Conservation (phyloP, 2,113 vertebrate species). For the Semicossyphus pulcher region DNA sequence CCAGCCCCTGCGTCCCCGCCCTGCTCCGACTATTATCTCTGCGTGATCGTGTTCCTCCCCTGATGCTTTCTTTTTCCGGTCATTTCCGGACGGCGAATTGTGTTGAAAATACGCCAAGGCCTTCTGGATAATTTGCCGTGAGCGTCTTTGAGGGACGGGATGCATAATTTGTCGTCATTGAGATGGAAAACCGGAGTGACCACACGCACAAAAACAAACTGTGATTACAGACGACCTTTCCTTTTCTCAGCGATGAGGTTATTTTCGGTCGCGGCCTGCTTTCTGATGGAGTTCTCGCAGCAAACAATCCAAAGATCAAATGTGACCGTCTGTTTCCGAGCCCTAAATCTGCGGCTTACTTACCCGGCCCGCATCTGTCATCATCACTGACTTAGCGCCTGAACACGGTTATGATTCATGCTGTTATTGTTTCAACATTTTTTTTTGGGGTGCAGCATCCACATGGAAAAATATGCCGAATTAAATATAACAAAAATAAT, state of each 20-base stretch:
- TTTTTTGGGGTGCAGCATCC: constrained; percentile 14
- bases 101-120: constrained; percentile 25
- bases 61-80: constrained; percentile 4
- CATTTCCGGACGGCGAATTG: constrained; percentile 15
- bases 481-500: constrained; percentile 66
- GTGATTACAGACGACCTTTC: constrained; percentile 62
- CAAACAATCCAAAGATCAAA: constrained; percentile 35
- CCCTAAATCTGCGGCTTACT: neutral
- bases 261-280: constrained; percentile 20
- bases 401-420: constrained; percentile 1
- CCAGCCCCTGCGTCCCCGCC: too few relatives aligned
- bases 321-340: constrained; percentile 20
- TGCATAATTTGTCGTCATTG: constrained; percentile 27
- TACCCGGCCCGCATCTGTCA: neutral
- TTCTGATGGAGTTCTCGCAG: constrained; percentile 25
- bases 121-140: constrained; percentile 50
- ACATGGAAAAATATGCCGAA: constrained; percentile 35
- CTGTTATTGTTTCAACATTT: constrained; percentile 15
- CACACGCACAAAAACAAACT: constrained; percentile 23
- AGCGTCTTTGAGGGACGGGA: constrained; percentile 33
- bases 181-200: constrained; percentile 32
- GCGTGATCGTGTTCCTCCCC: neutral
- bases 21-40: constrained; percentile 6
- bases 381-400: neutral
- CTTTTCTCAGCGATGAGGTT: constrained; percentile 18